phyloP scores from a whole-genome alignment of 2,797 vertebrate genomes.

The Crocodylus rhombifer region DNA sequence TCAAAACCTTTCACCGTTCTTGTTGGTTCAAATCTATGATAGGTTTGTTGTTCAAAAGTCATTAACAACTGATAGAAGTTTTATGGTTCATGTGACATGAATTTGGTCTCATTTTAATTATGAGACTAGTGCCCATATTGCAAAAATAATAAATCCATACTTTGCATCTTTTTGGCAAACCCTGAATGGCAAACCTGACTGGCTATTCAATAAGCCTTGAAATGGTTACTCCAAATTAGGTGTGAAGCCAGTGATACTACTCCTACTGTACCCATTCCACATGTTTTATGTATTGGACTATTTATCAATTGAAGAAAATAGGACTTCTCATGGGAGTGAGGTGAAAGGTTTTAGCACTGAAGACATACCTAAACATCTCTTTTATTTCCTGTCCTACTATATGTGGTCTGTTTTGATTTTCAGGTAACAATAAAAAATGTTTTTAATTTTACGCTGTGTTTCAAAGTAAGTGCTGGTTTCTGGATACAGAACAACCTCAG shows the following conservation, averaged over 20 bases:
- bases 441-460: background rate
- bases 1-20: background rate
- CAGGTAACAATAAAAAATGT: background rate
- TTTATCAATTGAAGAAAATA: background rate
- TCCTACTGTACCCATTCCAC: rapidly evolving
- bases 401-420: background rate
- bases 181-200: background rate
- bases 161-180: background rate
- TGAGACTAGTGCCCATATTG: background rate
- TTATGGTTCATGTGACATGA: background rate
- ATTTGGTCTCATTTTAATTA: background rate
- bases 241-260: background rate
- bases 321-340: background rate
- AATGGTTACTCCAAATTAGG: background rate
- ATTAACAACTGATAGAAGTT: background rate
- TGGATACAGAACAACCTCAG: background rate
- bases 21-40: background rate
- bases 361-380: background rate
- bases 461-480: background rate
- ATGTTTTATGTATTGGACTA: background rate
- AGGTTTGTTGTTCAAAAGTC: background rate
- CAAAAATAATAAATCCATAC: background rate
- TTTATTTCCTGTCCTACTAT: background rate
- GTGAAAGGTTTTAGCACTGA: background rate
- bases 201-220: background rate